A percentile compares a stretch with the other conserved stretches of the same genome.
Evolutionary conservation across 2,888 invertebrate species (phyloP).

Genomic region (Drosophila infuscata): DNA sequence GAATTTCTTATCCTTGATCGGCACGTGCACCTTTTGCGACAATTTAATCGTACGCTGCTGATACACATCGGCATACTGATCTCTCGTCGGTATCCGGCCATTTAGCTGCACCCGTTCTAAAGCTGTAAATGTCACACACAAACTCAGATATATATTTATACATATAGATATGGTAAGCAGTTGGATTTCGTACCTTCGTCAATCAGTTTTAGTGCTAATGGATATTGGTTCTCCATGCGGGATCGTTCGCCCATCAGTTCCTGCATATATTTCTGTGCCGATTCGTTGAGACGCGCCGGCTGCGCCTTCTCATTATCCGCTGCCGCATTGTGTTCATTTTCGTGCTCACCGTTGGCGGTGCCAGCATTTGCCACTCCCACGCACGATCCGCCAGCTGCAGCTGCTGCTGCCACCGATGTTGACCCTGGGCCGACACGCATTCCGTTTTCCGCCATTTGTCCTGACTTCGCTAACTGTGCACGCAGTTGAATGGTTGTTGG

Average conservation of each 20-base stretch:
- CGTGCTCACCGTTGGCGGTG: constrained; percentile 79
- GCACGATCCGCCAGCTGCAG: constrained; percentile 28
- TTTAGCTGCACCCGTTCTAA: constrained; percentile 89
- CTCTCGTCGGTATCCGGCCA: constrained; percentile 88
- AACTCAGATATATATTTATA: constrained; percentile 7
- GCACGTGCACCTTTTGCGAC: constrained; percentile 84
- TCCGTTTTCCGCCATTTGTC: constrained; percentile 83
- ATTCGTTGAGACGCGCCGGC: constrained; percentile 79
- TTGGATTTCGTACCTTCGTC: constrained; percentile 79
- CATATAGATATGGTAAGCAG: constrained; percentile 32
- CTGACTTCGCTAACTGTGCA: constrained; percentile 58
- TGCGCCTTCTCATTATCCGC: constrained; percentile 74
- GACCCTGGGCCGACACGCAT: constrained; percentile 79
- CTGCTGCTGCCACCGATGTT: constrained; percentile 50
- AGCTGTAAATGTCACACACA: constrained; percentile 86
- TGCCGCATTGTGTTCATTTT: constrained; percentile 71
- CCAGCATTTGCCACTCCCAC: constrained; percentile 38
- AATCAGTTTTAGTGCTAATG: constrained; percentile 83
- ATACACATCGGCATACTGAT: constrained; percentile 91
- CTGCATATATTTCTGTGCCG: constrained; percentile 83
- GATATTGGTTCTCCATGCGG: constrained; percentile 83
- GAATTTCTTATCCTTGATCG: constrained; percentile 88
- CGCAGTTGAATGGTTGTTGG: constrained; percentile 51
- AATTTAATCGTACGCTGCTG: constrained; percentile 86
- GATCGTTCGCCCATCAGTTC: constrained; percentile 82